Conservation (phyloP, 2,797 vertebrate genomes). For the Varecia variegata region DNA sequence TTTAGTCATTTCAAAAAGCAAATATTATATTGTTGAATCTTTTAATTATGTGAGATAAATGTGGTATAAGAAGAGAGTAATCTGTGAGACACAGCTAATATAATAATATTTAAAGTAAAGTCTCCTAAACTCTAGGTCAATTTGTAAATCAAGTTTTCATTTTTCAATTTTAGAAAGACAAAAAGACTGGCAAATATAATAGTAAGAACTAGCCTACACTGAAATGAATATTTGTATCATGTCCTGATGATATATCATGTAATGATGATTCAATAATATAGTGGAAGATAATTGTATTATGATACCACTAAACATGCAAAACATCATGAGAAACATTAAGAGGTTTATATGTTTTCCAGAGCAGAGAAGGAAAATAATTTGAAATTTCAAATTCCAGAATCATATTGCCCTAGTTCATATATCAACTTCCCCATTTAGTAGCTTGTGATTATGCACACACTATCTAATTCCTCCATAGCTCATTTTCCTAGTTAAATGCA, state of each 20-base stretch:
- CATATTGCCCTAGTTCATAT: too few species aligned
- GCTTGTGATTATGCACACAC: fast-evolving
- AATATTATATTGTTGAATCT: neutral
- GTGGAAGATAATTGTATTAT: too few species aligned
- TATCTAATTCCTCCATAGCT: neutral
- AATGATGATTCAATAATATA: neutral
- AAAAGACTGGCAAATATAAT: neutral
- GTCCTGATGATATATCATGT: neutral
- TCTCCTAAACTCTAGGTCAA: neutral
- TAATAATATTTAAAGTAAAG: neutral
- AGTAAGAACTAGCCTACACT: neutral
- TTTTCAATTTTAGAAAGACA: neutral
- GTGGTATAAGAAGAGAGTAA: neutral
- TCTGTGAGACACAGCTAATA: neutral
- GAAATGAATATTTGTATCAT: neutral
- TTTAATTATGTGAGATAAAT: neutral
- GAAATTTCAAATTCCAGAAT: neutral
- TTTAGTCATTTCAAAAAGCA: neutral
- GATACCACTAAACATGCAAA: neutral
- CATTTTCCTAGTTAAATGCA: neutral
- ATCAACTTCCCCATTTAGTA: neutral
- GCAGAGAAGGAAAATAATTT: neutral
- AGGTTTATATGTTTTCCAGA: neutral
- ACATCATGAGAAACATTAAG: neutral
- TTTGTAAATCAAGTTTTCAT: neutral